Evolutionary conservation across 2,797 vertebrate genomes (phyloP), one percentile per base, ranked within the genome.

Genomic region (Chelonia mydas): DNA sequence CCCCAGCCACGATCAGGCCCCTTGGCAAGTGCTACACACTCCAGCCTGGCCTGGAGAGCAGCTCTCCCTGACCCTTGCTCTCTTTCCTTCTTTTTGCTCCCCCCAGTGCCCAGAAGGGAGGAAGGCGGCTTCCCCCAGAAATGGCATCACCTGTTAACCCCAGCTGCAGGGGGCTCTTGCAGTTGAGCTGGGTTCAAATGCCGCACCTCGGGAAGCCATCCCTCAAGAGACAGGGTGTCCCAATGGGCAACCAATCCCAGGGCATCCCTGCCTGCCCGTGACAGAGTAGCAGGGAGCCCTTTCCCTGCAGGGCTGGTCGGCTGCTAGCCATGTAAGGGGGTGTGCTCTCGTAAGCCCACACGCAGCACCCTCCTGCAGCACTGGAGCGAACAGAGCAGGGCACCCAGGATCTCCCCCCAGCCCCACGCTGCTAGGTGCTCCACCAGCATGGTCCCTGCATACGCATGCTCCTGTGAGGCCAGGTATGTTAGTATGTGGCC

Each of bases 31-130:
- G 55, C 55, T 27, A 10, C 25, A 11, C 11, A 28, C 11, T 11
- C 55, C 11, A 27, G 55, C 25, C 55, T 6, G 2, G 57, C 28
- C 28, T 59, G 57, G 31, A 33, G 31, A 33, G 15, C 31, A n/a
- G 16, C 61, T 57, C 7, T 61, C 55, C 55, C 59, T 65, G 33
- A 16, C 61, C 61, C 33, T 65, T 1, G 3, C 33, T n/a, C 33
- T 5, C 8, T 5, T 17, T 33, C 33, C 8, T 17, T 15, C 61
- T 19, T 7, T 7, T 2, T 2, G 33, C 61, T 8, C 3, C 61
- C 16, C 31, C 6, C 3, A 31, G 7, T 19, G 7, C 33, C 59
- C 33, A n/a, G 61, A 65, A 17, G 33, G 59, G 33, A 5, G 33
- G 16, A n/a, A 65, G 16, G 33, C 17, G 16, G 33, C 16, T n/a